Percentiles rank a stretch among this genome's conserved stretches.
These are phyloP conservation scores for Pseudorhiza aurosa DNA, from an alignment of 30 jellyfish, hydroid and myxozoan species.

Conservation along the genomic window DNA sequence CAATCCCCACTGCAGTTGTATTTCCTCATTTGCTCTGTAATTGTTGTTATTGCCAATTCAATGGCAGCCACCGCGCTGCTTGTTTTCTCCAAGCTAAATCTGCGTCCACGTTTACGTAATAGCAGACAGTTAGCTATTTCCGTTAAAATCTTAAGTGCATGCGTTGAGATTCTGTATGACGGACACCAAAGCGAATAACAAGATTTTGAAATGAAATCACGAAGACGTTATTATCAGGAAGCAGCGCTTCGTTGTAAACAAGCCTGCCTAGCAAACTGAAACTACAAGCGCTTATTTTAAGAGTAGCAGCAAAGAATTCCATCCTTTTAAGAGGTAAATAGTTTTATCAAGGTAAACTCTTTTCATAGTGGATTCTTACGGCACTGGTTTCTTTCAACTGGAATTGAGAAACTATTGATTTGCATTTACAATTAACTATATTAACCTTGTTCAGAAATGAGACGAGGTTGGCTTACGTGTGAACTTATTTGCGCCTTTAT, in stretches of 20 bases:
- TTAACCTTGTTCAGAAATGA: no score
- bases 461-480: no score
- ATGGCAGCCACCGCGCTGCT: not conserved
- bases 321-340: no score
- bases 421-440: no score
- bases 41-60: not conserved
- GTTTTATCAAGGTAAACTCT: no score
- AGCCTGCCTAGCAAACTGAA: no score
- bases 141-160: slow-evolving; percentile 22
- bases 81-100: not conserved
- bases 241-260: slow-evolving; percentile 2
- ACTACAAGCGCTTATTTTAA: no score
- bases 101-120: slow-evolving; percentile 1
- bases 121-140: slow-evolving; percentile 30
- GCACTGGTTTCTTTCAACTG: no score
- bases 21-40: not conserved
- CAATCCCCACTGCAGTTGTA: not conserved
- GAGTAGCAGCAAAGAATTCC: no score
- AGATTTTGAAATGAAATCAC: not conserved
- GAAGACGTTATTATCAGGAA: not conserved
- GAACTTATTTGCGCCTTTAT: no score
- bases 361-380: no score
- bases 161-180: not conserved
- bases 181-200: not conserved
- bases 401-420: no score